Evolutionary conservation across 2,888 invertebrate genomes (phyloP).

Genomic region (Eilema depressum): DNA sequence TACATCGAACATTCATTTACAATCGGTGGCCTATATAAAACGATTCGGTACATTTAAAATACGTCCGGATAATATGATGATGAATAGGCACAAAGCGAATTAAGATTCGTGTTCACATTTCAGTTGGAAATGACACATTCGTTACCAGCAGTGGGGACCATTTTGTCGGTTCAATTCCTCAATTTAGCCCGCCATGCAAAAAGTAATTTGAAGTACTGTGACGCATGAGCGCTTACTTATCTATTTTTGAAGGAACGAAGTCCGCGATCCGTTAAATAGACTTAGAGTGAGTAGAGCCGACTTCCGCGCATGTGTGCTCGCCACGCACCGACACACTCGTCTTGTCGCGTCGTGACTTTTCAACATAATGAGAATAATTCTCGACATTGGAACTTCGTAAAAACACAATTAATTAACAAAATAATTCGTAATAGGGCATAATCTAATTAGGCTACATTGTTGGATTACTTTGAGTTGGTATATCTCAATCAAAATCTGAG

Average conservation of each 20-base stretch:
- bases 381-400: conserved; percentile 45
- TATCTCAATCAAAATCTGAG: neutral
- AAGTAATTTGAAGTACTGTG: conserved; percentile 82
- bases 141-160: conserved; percentile 76
- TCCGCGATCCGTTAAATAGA: conserved; percentile 82
- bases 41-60: conserved; percentile 24
- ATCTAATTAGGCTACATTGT: neutral
- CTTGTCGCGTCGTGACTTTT: conserved; percentile 58
- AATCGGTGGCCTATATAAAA: conserved; percentile 37
- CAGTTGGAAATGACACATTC: conserved; percentile 81
- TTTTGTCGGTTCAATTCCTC: conserved; percentile 81
- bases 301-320: conserved; percentile 80
- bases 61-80: conserved; percentile 55
- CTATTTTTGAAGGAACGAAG: conserved; percentile 80
- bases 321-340: conserved; percentile 76
- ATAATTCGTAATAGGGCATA: neutral
- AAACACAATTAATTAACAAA: conserved; percentile 14
- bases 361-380: conserved; percentile 65
- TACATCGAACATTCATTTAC: conserved; percentile 36
- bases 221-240: conserved; percentile 78
- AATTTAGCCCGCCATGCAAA: conserved; percentile 81
- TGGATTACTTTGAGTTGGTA: neutral
- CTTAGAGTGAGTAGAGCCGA: conserved; percentile 76
- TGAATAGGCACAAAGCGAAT: conserved; percentile 63
- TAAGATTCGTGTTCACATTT: conserved; percentile 71